Conservation (phyloP, 2,888 invertebrate genomes). For the Dusona sp. region DNA sequence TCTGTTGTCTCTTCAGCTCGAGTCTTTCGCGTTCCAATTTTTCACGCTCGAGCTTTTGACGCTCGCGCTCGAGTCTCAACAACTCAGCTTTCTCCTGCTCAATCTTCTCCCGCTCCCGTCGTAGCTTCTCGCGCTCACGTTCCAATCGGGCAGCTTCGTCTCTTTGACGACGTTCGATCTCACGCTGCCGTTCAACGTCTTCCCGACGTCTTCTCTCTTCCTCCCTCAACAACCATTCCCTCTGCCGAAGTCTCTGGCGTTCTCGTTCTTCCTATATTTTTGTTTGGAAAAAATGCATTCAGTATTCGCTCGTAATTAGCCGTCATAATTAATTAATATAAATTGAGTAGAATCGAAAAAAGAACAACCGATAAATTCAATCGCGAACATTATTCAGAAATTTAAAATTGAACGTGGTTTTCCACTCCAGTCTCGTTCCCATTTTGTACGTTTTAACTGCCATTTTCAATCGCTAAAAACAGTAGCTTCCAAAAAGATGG, state of each 20-base stretch:
- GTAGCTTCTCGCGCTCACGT: conserved; percentile 92
- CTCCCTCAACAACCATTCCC: conserved; percentile 91
- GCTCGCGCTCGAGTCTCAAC: conserved; percentile 92
- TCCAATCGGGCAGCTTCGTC: conserved; percentile 94
- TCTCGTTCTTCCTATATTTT: conserved; percentile 89
- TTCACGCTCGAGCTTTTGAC: conserved; percentile 91
- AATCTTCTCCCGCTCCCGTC: conserved; percentile 93
- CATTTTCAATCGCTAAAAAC: background rate
- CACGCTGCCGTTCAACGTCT: conserved; percentile 91
- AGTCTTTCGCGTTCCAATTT: conserved; percentile 92
- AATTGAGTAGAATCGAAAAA: conserved; percentile 3
- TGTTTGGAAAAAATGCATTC: background rate
- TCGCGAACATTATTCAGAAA: background rate
- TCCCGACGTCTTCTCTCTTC: conserved; percentile 93
- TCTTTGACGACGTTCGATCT: conserved; percentile 92
- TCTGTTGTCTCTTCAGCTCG: conserved; percentile 92
- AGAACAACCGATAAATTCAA: background rate
- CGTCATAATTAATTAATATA: background rate
- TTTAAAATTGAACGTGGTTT: background rate
- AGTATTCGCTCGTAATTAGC: conserved; percentile 12
- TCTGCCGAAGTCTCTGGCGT: conserved; percentile 90
- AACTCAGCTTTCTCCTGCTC: conserved; percentile 95
- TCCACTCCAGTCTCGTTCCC: conserved; percentile 17
- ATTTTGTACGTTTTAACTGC: background rate
- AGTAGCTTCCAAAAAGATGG: background rate